Evolutionary conservation across 2,888 invertebrate genomes (phyloP).

Genomic region (Catonia carolina): DNA sequence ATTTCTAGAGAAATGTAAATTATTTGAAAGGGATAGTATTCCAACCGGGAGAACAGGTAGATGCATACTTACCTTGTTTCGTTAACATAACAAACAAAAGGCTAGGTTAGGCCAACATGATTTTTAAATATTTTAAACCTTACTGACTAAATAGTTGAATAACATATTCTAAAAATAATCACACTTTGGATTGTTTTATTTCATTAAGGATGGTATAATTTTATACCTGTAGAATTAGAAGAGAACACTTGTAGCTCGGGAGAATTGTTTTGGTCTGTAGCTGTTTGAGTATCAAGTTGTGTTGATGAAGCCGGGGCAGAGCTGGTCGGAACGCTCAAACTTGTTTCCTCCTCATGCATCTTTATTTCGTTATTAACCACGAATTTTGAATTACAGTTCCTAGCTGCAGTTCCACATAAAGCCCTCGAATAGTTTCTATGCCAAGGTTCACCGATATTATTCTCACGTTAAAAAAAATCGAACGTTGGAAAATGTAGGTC

Average conservation of each 20-base stretch:
- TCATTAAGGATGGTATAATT: not conserved
- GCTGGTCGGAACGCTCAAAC: slow-evolving; percentile 57
- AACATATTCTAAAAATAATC: no score
- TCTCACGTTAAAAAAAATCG: slow-evolving; percentile 47
- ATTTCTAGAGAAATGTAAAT: no score
- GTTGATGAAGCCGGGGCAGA: slow-evolving; percentile 57
- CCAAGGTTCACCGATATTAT: slow-evolving; percentile 42
- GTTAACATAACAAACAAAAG: slow-evolving; percentile 10
- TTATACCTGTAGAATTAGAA: slow-evolving; percentile 54
- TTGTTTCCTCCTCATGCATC: slow-evolving; percentile 65
- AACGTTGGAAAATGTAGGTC: slow-evolving; percentile 74
- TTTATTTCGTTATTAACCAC: slow-evolving; percentile 33
- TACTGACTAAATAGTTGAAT: no score
- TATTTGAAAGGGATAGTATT: no score
- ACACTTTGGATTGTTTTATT: no score
- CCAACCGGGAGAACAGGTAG: slow-evolving; percentile 7
- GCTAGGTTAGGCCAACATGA: slow-evolving; percentile 4
- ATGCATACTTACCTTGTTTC: not conserved
- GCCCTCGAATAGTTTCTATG: slow-evolving; percentile 45
- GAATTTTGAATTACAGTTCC: slow-evolving; percentile 40
- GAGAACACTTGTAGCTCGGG: slow-evolving; percentile 57
- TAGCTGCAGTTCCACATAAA: slow-evolving; percentile 44
- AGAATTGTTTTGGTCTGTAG: slow-evolving; percentile 47
- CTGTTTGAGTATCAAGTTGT: slow-evolving; percentile 45
- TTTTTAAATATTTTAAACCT: no score